phyloP scores from a whole-genome alignment of 2,888 invertebrate genomes.

The Zaprionus obscuricornis region DNA sequence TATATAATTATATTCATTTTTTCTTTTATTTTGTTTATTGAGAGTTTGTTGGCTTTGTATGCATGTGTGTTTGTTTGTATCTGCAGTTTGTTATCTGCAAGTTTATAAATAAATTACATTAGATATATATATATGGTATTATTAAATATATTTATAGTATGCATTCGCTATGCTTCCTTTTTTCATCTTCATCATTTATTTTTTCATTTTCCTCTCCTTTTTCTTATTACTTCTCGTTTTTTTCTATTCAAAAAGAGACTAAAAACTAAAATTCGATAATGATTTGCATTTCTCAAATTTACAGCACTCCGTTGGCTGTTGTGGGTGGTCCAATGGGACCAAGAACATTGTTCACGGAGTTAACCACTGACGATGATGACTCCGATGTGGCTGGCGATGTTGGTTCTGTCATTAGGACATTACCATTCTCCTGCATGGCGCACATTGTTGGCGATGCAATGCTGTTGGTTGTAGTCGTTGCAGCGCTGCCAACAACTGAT shows the following conservation, averaged over 20 bases:
- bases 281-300: conserved; percentile 51
- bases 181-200: conserved; percentile 21
- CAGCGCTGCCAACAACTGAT: conserved; percentile 34
- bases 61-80: conserved; percentile 19
- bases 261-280: conserved; percentile 67
- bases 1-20: conserved; percentile 10
- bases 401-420: conserved; percentile 58
- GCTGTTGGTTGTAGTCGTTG: conserved; percentile 56
- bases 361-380: conserved; percentile 66
- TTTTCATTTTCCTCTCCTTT: conserved; percentile 12
- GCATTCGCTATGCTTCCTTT: conserved; percentile 44
- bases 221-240: conserved; percentile 9
- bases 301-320: conserved; percentile 82
- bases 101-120: conserved; percentile 73
- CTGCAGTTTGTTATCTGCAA: conserved; percentile 44
- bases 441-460: conserved; percentile 64
- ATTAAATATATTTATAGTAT: conserved; percentile 65
- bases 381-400: conserved; percentile 72
- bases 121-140: conserved; percentile 48
- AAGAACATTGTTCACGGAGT: conserved; percentile 69
- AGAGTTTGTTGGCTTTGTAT: too few species aligned
- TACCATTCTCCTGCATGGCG: conserved; percentile 68
- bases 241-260: conserved; percentile 31
- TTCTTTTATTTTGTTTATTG: conserved; percentile 9
- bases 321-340: conserved; percentile 83